Conservation (phyloP, 2,113 vertebrate species). For the Pseudorasbora parva region DNA sequence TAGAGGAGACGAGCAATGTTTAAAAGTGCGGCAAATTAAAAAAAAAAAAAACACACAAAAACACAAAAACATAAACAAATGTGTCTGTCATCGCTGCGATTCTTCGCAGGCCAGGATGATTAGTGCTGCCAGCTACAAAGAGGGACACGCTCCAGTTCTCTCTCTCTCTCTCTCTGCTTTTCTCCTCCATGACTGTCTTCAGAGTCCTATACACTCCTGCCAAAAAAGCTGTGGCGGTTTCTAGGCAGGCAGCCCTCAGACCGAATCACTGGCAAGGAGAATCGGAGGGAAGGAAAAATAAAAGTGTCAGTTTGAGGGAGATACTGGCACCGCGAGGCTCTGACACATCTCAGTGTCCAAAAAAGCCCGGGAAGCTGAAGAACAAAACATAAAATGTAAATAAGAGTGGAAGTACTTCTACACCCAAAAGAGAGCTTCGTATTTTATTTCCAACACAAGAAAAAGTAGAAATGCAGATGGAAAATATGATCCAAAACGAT, state of each 20-base stretch:
- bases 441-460: neutral
- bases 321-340: neutral
- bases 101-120: constrained; percentile 27
- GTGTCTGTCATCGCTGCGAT: constrained; percentile 12
- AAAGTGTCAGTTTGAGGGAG: constrained; percentile 50
- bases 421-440: constrained; percentile 14
- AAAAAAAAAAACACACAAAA: constrained; percentile 9
- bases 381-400: constrained; percentile 23
- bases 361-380: constrained; percentile 14
- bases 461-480: constrained; percentile 45
- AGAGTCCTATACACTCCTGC: constrained; percentile 40
- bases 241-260: constrained; percentile 55
- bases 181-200: constrained; percentile 43
- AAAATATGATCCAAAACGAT: constrained; percentile 46
- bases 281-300: constrained; percentile 48
- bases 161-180: constrained; percentile 22
- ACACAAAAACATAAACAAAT: constrained; percentile 42
- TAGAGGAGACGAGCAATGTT: neutral
- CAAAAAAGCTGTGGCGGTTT: constrained; percentile 52
- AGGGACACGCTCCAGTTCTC: constrained; percentile 49
- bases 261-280: constrained; percentile 53
- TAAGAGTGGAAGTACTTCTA: constrained; percentile 15
- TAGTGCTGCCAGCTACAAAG: constrained; percentile 41
- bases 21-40: constrained; percentile 3
- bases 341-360: constrained; percentile 10